Conservation (phyloP, 1,140 invertebrate species). For the Tribolium castaneum region DNA sequence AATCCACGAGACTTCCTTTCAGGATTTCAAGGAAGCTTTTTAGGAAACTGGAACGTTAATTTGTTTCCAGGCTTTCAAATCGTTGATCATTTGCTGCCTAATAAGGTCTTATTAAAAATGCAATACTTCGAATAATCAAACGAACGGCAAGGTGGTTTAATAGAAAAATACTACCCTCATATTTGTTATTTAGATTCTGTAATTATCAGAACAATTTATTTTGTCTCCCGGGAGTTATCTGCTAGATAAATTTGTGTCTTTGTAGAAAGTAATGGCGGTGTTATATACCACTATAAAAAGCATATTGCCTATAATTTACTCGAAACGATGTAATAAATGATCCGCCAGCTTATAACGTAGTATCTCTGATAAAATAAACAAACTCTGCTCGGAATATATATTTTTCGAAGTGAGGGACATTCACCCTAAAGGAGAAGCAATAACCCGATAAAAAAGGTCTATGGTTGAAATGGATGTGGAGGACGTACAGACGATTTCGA, state of each 20-base stretch:
- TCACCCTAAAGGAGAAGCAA: neutral
- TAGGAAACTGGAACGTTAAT: no score
- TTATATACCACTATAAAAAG: neutral
- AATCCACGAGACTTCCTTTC: no score
- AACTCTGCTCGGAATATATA: neutral
- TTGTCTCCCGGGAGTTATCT: neutral
- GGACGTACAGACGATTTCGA: no score
- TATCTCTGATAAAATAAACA: neutral
- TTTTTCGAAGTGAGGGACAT: neutral
- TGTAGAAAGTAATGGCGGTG: neutral
- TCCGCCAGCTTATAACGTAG: neutral
- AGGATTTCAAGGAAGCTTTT: no score
- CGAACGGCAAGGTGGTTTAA: no score
- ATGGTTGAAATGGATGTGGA: neutral
- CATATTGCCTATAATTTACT: slow-evolving; percentile 3
- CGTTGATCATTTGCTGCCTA: no score
- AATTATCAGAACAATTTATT: no score
- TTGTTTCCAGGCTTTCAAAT: no score
- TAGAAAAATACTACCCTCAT: neutral
- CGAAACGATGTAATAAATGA: slow-evolving; percentile 17
- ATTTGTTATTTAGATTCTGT: neutral
- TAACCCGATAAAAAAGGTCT: neutral
- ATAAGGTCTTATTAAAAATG: no score
- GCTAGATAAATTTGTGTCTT: neutral
- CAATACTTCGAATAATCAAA: no score